Percentiles rank a stretch among this genome's conserved stretches.
phyloP scores from a whole-genome alignment of 2,888 invertebrate genomes.

The Proisotoma minuta region DNA sequence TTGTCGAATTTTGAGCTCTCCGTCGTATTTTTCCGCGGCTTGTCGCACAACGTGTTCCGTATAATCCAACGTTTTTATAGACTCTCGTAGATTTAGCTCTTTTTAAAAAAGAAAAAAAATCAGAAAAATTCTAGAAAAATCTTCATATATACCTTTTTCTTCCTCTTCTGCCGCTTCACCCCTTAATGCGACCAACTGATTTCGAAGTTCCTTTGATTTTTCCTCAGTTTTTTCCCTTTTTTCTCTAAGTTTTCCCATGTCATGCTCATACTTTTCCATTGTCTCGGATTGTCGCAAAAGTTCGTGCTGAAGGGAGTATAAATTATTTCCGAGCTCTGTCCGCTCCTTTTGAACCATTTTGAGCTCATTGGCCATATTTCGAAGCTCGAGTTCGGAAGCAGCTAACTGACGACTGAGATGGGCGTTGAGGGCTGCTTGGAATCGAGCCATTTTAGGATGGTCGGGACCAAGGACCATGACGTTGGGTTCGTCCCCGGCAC shows the following conservation, averaged over 20 bases:
- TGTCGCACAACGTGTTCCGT: constrained; percentile 43
- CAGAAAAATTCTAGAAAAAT: not conserved
- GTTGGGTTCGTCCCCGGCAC: constrained; percentile 13
- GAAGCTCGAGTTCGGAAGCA: constrained; percentile 63
- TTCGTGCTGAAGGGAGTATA: constrained; percentile 62
- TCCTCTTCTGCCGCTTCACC: constrained; percentile 58
- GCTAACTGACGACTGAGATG: constrained; percentile 64
- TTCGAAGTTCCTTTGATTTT: constrained; percentile 54
- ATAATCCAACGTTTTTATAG: constrained; percentile 43
- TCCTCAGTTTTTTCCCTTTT: constrained; percentile 57
- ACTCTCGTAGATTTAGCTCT: constrained; percentile 38
- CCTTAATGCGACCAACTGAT: constrained; percentile 57
- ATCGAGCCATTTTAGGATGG: constrained; percentile 68
- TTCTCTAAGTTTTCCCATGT: constrained; percentile 55
- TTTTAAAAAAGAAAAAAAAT: constrained; percentile 8
- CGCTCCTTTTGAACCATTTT: constrained; percentile 55
- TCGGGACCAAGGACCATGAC: constrained; percentile 63
- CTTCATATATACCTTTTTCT: constrained; percentile 49
- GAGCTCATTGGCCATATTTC: constrained; percentile 56
- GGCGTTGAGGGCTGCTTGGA: constrained; percentile 64
- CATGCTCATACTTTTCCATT: constrained; percentile 56
- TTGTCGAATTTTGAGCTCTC: constrained; percentile 42
- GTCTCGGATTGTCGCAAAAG: constrained; percentile 56
- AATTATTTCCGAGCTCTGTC: constrained; percentile 58
- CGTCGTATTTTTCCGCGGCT: constrained; percentile 42